Conservation (phyloP, 2,113 vertebrate species). For the Strigops habroptila region DNA sequence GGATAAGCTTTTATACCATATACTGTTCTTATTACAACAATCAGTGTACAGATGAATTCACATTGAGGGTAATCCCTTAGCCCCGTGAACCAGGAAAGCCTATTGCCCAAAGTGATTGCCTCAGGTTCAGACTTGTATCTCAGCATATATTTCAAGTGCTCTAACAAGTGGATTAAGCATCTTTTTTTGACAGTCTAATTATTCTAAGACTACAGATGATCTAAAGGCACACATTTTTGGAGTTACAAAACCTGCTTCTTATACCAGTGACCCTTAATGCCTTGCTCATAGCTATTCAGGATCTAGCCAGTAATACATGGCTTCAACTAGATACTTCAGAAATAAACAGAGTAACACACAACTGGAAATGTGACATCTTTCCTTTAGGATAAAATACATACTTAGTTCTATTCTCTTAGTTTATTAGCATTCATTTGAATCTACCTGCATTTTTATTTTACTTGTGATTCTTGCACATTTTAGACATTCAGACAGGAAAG, state of each 20-base stretch:
- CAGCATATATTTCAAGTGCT: neutral
- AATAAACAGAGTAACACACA: neutral
- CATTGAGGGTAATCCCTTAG: neutral
- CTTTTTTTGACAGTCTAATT: neutral
- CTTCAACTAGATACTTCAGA: neutral
- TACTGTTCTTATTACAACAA: neutral
- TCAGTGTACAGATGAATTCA: neutral
- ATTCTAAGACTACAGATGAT: neutral
- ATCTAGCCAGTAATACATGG: neutral
- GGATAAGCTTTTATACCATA: neutral
- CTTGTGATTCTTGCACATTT: neutral
- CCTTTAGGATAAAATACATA: neutral
- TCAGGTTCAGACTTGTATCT: neutral
- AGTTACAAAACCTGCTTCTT: neutral
- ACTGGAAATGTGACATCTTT: neutral
- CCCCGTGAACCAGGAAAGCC: neutral
- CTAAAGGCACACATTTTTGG: neutral
- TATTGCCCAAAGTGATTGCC: neutral
- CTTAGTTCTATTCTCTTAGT: rapidly evolving
- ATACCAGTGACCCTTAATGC: neutral
- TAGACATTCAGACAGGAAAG: neutral
- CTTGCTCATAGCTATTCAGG: neutral
- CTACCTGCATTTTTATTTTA: neutral
- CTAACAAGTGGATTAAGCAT: neutral
- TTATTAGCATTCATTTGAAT: neutral